Base-by-base conservation (phyloP, 2,888 invertebrate species). In the Xestia c-nigrum region DNA sequence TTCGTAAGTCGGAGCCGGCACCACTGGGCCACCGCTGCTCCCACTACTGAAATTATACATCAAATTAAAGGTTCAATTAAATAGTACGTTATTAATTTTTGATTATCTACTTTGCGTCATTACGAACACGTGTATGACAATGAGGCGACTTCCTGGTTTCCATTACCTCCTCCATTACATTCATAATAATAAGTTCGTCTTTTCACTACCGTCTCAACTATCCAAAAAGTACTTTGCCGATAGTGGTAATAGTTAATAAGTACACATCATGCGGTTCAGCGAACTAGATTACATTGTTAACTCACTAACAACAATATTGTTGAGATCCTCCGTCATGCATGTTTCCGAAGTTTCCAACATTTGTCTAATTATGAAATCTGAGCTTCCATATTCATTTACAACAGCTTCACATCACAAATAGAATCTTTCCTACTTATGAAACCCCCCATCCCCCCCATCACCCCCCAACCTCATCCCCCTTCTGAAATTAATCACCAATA, bases 301-400 rank as follows among this genome's bases (percentile, higher is more conserved):
- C 16, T 43, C 24, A 40, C 52, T 55, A n/a, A 43, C 31, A n/a
- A 43, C 31, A 63, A 47, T 50, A 74, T 43, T 81, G 47, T 50
- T 74, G 38, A 64, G 64, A 38, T 64, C 43, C 55, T 65, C 16
- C 38, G 16, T 81, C 81, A 64, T 65, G 12, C 57, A 74, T 81
- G 40, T 65, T 64, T 5, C 31, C 50, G 12, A 81, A 74, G 57
- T 81, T 81, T 64, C 50, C 50, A 74, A 78, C 81, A 78, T 31
- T 31, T 57, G 50, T 65, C 24, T 78, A 57, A 59, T 75, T 46
- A 59, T 66, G 24, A 81, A 57, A 59, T 66, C 21, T 24, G 43
- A 74, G 24, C 38, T 76, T 66, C 50, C 3, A 52, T 65, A 81
- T 40, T 14, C 10, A 75, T 59, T 74, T 40, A 38, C 21, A 38